Percentiles rank a stretch among this genome's conserved stretches.
phyloP scores from a whole-genome alignment of 2,797 vertebrate genomes.

The Sebastes matsubarae region DNA sequence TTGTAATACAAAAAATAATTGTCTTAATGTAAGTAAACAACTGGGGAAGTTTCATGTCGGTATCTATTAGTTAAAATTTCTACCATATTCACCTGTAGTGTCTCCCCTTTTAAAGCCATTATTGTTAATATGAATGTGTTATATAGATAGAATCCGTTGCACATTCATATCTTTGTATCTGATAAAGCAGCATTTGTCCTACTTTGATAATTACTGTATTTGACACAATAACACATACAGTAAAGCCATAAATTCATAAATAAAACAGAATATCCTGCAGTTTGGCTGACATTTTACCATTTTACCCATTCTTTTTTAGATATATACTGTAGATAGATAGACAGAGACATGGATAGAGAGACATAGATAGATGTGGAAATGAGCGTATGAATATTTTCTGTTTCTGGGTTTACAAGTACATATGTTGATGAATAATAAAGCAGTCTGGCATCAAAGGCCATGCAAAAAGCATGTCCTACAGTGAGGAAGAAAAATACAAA shows the following conservation, averaged over 20 bases:
- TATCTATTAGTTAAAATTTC: background rate
- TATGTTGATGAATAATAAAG: conserved; percentile 36
- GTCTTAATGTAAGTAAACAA: no score
- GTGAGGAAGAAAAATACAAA: conserved; percentile 1
- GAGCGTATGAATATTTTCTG: background rate
- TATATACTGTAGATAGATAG: background rate
- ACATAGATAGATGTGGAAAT: background rate
- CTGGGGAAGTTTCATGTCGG: background rate
- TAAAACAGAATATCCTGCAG: background rate
- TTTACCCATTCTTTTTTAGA: background rate
- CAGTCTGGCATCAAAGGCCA: conserved; percentile 31
- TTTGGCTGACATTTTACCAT: background rate
- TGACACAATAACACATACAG: background rate
- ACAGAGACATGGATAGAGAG: background rate
- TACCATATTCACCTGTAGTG: background rate
- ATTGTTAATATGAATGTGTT: background rate
- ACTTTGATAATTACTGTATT: background rate
- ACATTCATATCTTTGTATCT: background rate
- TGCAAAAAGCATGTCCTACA: conserved; percentile 6
- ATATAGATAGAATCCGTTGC: no score
- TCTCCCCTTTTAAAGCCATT: background rate
- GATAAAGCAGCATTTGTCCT: background rate
- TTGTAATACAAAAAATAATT: background rate
- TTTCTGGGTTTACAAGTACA: background rate
- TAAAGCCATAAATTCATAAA: background rate